These are phyloP conservation scores for Morelia viridis DNA, from an alignment of 2,797 vertebrate species.

Conservation along the genomic window DNA sequence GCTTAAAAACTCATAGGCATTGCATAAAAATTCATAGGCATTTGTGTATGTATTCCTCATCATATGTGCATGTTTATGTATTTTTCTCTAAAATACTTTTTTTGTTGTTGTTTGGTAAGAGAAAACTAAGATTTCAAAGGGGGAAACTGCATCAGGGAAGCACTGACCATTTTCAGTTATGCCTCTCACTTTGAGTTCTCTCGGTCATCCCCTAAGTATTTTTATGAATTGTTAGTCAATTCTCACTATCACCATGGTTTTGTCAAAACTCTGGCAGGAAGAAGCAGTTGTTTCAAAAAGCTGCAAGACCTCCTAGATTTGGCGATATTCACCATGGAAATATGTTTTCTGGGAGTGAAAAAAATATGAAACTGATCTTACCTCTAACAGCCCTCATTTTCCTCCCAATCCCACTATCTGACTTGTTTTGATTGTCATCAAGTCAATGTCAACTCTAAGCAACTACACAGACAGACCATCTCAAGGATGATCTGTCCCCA, in stretches of 20 bases:
- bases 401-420: neutral
- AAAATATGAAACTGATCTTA: neutral
- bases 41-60: neutral
- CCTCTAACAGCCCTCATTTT: neutral
- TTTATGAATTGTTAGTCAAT: neutral
- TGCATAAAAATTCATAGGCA: neutral
- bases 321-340: neutral
- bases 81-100: neutral
- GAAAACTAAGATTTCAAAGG: neutral
- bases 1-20: neutral
- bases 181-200: too few relatives aligned
- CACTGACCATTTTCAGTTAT: neutral
- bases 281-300: neutral
- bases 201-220: neutral
- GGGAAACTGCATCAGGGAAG: neutral
- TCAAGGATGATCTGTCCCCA: neutral
- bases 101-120: neutral
- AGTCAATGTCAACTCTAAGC: neutral
- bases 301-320: neutral
- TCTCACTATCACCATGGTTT: neutral
- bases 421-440: neutral
- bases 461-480: neutral
- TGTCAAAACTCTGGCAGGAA: neutral
- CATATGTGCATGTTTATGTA: neutral
- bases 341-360: too few relatives aligned